Conservation (phyloP, 1,140 invertebrate species). For the Eupristina koningsbergeri region DNA sequence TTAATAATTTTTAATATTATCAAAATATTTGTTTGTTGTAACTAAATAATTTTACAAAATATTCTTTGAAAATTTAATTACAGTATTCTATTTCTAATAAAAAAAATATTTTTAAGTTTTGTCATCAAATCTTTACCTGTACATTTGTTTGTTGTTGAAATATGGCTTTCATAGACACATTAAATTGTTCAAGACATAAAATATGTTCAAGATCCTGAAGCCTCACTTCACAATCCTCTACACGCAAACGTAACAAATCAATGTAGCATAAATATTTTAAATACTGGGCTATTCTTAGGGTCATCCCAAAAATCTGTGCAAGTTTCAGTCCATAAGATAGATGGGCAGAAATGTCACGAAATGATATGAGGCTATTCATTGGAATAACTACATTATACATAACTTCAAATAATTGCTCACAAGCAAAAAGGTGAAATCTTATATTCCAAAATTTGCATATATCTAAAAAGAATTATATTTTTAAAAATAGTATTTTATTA, state of each 20-base stretch:
- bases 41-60: too few relatives aligned
- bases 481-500: background rate
- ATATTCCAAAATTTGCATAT: constrained; percentile 36
- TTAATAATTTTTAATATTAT: background rate
- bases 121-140: background rate
- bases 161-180: constrained; percentile 50
- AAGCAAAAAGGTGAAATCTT: constrained; percentile 46
- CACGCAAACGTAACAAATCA: constrained; percentile 59
- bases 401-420: constrained; percentile 57
- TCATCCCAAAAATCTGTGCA: constrained; percentile 61
- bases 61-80: background rate
- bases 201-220: constrained; percentile 66
- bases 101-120: background rate
- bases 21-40: background rate
- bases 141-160: background rate
- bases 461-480: too few relatives aligned
- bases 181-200: constrained; percentile 60
- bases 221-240: constrained; percentile 65
- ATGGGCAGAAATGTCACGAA: constrained; percentile 61
- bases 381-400: constrained; percentile 51
- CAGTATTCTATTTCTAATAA: background rate
- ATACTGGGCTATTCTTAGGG: constrained; percentile 60
- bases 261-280: constrained; percentile 64
- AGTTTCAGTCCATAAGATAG: constrained; percentile 58
- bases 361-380: constrained; percentile 62